phyloP scores from a whole-genome alignment of 2,113 vertebrate species.

The Nettapus auritus region DNA sequence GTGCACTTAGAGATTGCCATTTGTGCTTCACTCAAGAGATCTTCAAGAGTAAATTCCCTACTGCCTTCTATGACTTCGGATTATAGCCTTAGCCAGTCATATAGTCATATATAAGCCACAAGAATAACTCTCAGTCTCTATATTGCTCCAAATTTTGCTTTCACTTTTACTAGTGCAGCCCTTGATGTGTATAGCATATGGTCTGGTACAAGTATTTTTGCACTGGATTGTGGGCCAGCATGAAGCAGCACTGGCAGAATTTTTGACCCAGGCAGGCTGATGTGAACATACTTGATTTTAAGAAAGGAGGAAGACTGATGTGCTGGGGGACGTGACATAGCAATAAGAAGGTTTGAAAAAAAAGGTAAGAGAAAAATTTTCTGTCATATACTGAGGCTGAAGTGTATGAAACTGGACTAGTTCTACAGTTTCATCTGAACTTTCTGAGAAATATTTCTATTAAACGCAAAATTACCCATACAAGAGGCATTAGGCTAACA shows the following conservation, averaged over 20 bases:
- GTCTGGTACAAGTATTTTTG: not conserved
- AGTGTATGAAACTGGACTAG: not conserved
- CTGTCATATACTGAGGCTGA: not conserved
- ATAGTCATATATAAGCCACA: not conserved
- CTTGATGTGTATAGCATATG: not conserved
- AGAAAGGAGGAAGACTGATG: not conserved
- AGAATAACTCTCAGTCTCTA: not conserved
- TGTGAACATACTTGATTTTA: not conserved
- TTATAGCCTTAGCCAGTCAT: accelerated
- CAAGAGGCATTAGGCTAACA: not conserved
- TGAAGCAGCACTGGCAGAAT: not conserved
- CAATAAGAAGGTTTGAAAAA: not conserved
- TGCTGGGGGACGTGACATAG: not conserved
- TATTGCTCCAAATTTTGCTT: not conserved
- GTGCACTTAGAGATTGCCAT: constrained; percentile 14
- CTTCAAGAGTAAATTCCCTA: not conserved
- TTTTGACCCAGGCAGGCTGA: not conserved
- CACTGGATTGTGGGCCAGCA: accelerated
- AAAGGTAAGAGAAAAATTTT: not conserved
- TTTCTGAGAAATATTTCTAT: not conserved
- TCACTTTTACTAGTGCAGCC: not conserved
- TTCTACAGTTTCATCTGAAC: not conserved
- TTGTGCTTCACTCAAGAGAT: constrained; percentile 27
- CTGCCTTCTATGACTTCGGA: not conserved
- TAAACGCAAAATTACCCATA: not conserved